Conservation (phyloP, 2,797 vertebrate genomes). For the Remorina albescens region DNA sequence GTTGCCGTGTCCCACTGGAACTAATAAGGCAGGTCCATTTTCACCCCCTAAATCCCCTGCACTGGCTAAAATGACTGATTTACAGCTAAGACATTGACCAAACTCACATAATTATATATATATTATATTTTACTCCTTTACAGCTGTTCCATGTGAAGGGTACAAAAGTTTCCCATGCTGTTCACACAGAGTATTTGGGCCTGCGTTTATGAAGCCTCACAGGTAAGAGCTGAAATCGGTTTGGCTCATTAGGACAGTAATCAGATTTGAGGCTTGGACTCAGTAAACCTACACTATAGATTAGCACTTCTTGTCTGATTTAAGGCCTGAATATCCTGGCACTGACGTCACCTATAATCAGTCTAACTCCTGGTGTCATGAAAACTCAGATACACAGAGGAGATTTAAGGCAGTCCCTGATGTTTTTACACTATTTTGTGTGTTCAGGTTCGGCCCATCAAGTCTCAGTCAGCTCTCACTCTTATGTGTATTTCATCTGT, state of each 20-base stretch:
- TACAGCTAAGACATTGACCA: conserved; percentile 79
- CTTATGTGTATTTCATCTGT: conserved; percentile 19
- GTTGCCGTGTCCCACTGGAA: conserved; percentile 84
- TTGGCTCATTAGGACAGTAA: conserved; percentile 48
- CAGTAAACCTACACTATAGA: conserved; percentile 29
- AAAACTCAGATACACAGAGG: conserved; percentile 10
- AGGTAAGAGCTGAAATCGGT: conserved; percentile 33
- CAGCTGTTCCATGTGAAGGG: conserved; percentile 69
- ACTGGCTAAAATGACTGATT: conserved; percentile 85
- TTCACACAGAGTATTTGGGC: conserved; percentile 44
- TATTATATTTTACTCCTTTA: conserved; percentile 68
- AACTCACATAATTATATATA: conserved; percentile 82
- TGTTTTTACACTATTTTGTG: conserved; percentile 4
- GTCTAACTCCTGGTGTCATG: background rate
- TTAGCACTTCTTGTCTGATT: conserved; percentile 40
- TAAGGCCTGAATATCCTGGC: conserved; percentile 20
- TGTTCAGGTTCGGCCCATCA: background rate
- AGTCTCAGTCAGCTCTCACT: background rate
- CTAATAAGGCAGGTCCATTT: conserved; percentile 87
- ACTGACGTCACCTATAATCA: background rate
- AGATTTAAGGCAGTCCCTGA: conserved; percentile 15
- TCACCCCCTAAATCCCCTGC: conserved; percentile 84
- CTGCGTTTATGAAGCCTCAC: conserved; percentile 44
- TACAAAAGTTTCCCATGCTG: conserved; percentile 68
- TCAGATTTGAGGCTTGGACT: conserved; percentile 39